Base-by-base conservation (phyloP, 1,140 invertebrate genomes). In the Aphaenogaster rudis region DNA sequence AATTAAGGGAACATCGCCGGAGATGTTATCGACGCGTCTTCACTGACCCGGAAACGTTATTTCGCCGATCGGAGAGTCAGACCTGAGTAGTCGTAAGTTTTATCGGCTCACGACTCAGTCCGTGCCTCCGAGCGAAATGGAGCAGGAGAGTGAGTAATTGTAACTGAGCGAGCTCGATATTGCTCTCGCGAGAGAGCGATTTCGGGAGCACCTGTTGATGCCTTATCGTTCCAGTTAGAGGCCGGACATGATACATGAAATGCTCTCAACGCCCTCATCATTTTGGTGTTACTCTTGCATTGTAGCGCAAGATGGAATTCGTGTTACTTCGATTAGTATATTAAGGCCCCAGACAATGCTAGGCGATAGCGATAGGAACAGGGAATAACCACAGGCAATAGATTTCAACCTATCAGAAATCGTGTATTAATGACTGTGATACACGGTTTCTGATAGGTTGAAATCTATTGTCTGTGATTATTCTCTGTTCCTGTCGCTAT, bases 111-210 rank as follows among this genome's bases (percentile, higher is more conserved):
- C 42, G 59, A 0, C 28, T 28, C 33, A 21, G 39, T 64, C 45
- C 54, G 64, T 52, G 39, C 63, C 54, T 63, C n/a, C 67, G 33
- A 52, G 61, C 74, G 5, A 88, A 86, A 80, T 69, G 61, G 69
- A 89, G 39, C 80, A 59, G 11, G 57, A 86, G 87, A 88, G 50
- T 85, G 87, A 88, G 64, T 89, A 89, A 89, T 89, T 86, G 82
- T 74, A 76, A 39, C 33, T 42, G 66, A 61, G 9, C 48, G 39
- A 17, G n/a, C 45, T 66, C 45, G 45, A 79, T 63, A 88, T 78
- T 72, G 33, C 71, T 57, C 36, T 59, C 21, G 36, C 61, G 67
- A 84, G 45, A 71, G 64, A 84, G 61, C 69, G 69, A 87, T 74
- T 71, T 80, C 52, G 54, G 33, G 1, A 59, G 69, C 86, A 88